Base-by-base conservation (phyloP, 2,888 invertebrate species). In the Leptinotarsa juncta region DNA sequence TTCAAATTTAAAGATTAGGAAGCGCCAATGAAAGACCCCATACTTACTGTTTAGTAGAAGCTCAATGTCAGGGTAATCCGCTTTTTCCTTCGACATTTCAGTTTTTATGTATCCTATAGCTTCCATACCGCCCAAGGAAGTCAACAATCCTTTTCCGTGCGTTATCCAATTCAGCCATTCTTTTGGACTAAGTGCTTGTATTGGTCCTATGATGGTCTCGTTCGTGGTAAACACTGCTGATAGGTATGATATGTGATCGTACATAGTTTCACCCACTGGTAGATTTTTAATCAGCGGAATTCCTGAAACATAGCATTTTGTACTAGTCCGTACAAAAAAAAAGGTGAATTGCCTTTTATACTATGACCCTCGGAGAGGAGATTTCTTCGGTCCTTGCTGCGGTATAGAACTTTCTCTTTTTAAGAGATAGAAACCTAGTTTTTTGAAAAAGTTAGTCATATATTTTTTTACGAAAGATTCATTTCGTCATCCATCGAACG, bases 221-320 rank as follows among this genome's bases (percentile, higher is more conserved):
- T 92, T 90, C 2, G 91, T 83, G 5, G 87, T 83, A 81, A 92
- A 93, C 4, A 89, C 86, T 42, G 92, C 81, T 3, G 89, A 91
- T 0, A 91, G 88, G 73, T 90, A 93, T 0, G 91, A 90, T 55
- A 93, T 89, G 82, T 94, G 94, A 77, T 94, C 94, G 82, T 92
- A 91, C 65, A 94, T 86, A 65, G 91, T 91, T 83, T 91, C 87
- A 3, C 94, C 94, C 0, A 94, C 94, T 78, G 89, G 90, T 14
- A 92, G 88, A 83, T 94, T 90, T 79, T 91, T 87, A 60, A 94
- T 85, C 0, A 92, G 89, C 0, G 90, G 89, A 76, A 94, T 93
- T 20, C 78, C 78, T 76, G 55, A 7, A 70, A 70, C 16, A 70
- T 32, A 23, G 2, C 15, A 57, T 23, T 57, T 23, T 42, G 0